phyloP scores from a whole-genome alignment of 2,113 vertebrate species.

The Canis aureus region DNA sequence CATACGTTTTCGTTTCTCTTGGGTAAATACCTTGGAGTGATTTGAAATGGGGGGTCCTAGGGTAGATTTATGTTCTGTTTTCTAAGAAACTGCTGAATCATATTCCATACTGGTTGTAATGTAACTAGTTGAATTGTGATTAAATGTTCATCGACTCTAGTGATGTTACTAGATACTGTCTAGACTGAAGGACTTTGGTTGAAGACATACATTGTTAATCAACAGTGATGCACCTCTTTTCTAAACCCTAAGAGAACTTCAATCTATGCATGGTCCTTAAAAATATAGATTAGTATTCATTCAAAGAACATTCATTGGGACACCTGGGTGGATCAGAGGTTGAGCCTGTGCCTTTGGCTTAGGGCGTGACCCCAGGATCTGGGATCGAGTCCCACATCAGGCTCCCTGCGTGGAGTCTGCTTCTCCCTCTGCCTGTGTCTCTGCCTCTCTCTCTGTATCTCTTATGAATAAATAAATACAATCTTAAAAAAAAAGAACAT shows the following conservation, averaged over 20 bases:
- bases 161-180: not conserved
- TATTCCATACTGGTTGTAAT: conserved; percentile 23
- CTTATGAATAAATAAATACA: no score
- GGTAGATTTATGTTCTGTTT: conserved; percentile 19
- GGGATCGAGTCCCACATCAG: no score
- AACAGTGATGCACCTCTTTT: not conserved
- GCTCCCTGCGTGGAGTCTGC: no score
- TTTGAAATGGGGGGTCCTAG: not conserved
- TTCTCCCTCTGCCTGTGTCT: no score
- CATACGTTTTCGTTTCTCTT: conserved; percentile 35
- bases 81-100: not conserved
- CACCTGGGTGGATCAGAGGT: no score
- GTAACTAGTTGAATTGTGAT: not conserved
- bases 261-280: not conserved
- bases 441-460: no score
- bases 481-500: not conserved
- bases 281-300: not conserved
- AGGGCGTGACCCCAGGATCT: no score
- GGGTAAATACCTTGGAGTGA: not conserved
- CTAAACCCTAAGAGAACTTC: not conserved
- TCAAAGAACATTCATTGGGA: not conserved
- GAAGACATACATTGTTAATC: not conserved
- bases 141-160: conserved; percentile 46
- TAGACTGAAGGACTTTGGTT: conserved; percentile 18
- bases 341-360: no score